phyloP scores from a whole-genome alignment of 2,113 vertebrate genomes.

The Anoplopoma fimbria region DNA sequence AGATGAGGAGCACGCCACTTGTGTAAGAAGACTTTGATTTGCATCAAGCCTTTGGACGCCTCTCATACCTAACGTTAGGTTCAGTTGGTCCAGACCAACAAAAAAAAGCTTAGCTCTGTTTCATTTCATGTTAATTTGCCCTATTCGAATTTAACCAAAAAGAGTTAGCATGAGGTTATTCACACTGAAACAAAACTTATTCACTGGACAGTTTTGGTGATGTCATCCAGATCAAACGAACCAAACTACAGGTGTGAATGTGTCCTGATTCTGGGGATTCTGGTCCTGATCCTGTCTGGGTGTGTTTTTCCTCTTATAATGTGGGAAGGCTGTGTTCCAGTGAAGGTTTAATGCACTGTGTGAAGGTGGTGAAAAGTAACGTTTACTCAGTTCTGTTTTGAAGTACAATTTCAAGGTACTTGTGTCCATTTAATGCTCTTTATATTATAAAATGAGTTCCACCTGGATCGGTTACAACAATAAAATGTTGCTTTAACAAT shows the following conservation, averaged over 20 bases:
- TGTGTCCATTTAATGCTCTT: no score
- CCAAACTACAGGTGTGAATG: neutral
- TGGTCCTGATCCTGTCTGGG: neutral
- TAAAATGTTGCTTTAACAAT: no score
- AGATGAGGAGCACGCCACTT: constrained; percentile 90
- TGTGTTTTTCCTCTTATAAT: neutral
- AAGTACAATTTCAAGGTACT: no score
- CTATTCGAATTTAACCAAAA: neutral
- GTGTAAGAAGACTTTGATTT: constrained; percentile 46
- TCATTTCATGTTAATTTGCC: neutral
- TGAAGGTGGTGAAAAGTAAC: neutral
- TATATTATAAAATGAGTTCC: no score
- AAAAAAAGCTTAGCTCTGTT: neutral
- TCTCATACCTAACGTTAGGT: no score
- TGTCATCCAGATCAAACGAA: neutral
- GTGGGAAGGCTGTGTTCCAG: neutral
- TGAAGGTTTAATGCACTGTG: no score
- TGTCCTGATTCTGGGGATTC: no score
- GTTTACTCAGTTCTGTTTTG: neutral
- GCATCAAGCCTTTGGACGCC: neutral
- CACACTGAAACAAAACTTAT: neutral
- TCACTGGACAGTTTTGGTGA: neutral
- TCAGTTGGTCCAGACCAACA: neutral
- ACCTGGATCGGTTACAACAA: no score
- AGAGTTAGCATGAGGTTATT: neutral